Conservation (phyloP, 2,888 invertebrate genomes). For the Portevinia maculata region DNA sequence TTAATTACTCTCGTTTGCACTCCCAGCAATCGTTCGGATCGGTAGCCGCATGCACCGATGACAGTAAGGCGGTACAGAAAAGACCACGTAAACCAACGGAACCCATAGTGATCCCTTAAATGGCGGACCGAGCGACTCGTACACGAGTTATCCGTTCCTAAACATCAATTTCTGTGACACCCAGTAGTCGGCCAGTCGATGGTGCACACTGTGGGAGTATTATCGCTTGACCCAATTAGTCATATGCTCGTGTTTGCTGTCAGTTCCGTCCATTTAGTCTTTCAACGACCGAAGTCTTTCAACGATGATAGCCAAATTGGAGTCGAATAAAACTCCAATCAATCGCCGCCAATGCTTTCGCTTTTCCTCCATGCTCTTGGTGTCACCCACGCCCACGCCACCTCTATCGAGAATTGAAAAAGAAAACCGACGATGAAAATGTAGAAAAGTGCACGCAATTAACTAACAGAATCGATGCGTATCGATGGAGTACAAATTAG, state of each 20-base stretch:
- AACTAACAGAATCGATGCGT: conserved; percentile 48
- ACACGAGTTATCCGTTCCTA: conserved; percentile 62
- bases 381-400: conserved; percentile 48
- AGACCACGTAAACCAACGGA: conserved; percentile 48
- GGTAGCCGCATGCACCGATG: conserved; percentile 37
- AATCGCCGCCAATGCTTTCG: conserved; percentile 51
- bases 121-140: conserved; percentile 49
- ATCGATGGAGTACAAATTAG: conserved; percentile 58
- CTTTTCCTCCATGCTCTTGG: conserved; percentile 40
- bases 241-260: conserved; percentile 54
- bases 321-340: conserved; percentile 47
- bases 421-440: conserved; percentile 1
- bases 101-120: conserved; percentile 55
- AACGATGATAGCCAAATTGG: conserved; percentile 66
- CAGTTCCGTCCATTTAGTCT: conserved; percentile 22
- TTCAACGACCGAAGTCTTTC: conserved; percentile 11
- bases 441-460: conserved; percentile 9
- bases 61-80: conserved; percentile 42
- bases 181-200: conserved; percentile 7
- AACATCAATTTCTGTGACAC: conserved; percentile 56
- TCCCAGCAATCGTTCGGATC: conserved; percentile 24
- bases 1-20: conserved; percentile 66
- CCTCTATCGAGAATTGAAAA: conserved; percentile 7
- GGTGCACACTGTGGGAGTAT: conserved; percentile 26
- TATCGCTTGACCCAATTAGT: conserved; percentile 70